Conservation (phyloP, 1,140 invertebrate genomes). For the Cyclargus thomasi region DNA sequence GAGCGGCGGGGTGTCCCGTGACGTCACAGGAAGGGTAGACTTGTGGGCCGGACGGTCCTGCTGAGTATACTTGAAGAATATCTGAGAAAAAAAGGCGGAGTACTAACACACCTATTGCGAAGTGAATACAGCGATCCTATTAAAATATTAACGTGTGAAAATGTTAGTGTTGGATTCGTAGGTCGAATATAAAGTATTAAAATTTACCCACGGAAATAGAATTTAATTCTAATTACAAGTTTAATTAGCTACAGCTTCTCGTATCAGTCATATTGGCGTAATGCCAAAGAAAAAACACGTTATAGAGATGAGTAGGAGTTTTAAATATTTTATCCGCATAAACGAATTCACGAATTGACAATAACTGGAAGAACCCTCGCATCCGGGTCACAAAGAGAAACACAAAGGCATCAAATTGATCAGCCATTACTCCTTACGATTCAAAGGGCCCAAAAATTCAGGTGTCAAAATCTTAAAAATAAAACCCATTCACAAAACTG, state of each 20-base stretch:
- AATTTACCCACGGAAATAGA: neutral
- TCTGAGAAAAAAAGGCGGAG: slow-evolving; percentile 49
- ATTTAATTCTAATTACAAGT: neutral
- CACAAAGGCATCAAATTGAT: slow-evolving; percentile 53
- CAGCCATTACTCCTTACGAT: slow-evolving; percentile 34
- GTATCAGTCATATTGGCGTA: neutral
- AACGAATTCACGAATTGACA: slow-evolving; percentile 18
- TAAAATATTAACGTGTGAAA: slow-evolving; percentile 11
- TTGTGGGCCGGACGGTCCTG: slow-evolving; percentile 31
- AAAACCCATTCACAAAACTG: slow-evolving; percentile 46
- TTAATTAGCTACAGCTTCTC: neutral
- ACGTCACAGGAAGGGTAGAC: slow-evolving; percentile 4
- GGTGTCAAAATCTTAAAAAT: slow-evolving; percentile 61
- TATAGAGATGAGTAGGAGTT: neutral
- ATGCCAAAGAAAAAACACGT: neutral
- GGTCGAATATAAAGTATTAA: neutral
- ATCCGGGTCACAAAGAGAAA: slow-evolving; percentile 36
- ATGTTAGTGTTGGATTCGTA: neutral
- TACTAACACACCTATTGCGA: slow-evolving; percentile 25
- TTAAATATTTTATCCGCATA: neutral
- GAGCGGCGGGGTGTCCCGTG: slow-evolving; percentile 34
- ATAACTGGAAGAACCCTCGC: slow-evolving; percentile 34
- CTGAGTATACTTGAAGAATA: slow-evolving; percentile 27
- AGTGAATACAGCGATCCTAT: slow-evolving; percentile 7
- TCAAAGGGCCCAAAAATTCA: slow-evolving; percentile 50